Conservation (phyloP, 2,797 vertebrate species). For the Podargus strigoides region DNA sequence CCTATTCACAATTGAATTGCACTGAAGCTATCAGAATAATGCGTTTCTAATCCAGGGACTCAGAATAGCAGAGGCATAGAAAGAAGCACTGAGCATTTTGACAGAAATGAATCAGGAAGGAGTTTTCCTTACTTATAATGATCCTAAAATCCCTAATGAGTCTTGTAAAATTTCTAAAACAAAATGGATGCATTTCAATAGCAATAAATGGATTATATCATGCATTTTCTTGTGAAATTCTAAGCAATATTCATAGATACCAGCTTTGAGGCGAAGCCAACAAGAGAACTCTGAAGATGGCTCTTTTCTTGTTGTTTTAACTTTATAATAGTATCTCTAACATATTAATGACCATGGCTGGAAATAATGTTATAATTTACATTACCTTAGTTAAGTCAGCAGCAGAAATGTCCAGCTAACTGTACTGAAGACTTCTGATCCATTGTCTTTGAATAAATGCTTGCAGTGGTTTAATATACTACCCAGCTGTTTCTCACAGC, state of each 20-base stretch:
- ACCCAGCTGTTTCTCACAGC: background rate
- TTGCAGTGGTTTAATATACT: background rate
- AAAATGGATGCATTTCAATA: constrained; percentile 6
- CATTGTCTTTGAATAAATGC: background rate
- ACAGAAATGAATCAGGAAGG: background rate
- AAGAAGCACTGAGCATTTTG: background rate
- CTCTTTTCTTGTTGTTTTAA: background rate
- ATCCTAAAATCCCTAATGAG: background rate
- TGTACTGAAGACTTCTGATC: background rate
- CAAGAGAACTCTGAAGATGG: background rate
- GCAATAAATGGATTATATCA: background rate
- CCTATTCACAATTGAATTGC: background rate
- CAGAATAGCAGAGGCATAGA: background rate
- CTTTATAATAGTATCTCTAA: background rate
- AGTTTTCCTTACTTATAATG: background rate
- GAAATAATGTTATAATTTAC: background rate
- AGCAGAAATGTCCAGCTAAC: too few relatives aligned
- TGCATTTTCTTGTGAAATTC: background rate
- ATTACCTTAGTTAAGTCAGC: background rate
- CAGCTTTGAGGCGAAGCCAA: background rate
- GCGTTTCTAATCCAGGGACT: background rate
- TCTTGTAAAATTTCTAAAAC: background rate
- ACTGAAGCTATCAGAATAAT: background rate
- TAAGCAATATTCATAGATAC: constrained; percentile 8
- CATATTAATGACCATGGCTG: background rate